Conservation (phyloP, 2,113 vertebrate species). For the Albula goreensis region DNA sequence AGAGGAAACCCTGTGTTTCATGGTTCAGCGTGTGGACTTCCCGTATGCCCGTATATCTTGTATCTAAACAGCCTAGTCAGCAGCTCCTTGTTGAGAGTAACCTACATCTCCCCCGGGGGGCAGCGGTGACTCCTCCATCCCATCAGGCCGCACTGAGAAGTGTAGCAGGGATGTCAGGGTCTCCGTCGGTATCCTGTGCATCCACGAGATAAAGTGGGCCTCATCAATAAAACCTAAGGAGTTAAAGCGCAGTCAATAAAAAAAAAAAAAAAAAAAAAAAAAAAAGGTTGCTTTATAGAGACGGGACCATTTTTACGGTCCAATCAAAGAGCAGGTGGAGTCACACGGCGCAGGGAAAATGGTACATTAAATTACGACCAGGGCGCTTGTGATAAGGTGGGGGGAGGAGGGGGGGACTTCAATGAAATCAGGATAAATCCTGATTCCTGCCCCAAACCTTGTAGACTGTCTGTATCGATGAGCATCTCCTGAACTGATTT, state of each 20-base stretch:
- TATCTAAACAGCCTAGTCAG: not conserved
- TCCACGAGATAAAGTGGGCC: slow-evolving; percentile 5
- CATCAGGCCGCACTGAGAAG: slow-evolving; percentile 2
- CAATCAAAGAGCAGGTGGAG: not conserved
- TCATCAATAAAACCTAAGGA: slow-evolving; percentile 22
- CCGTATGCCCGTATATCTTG: not conserved
- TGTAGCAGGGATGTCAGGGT: slow-evolving; percentile 7
- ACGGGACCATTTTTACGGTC: not conserved
- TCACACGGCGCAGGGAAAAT: not conserved
- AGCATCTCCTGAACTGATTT: not conserved
- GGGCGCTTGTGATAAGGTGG: not conserved
- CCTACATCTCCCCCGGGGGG: slow-evolving; percentile 4
- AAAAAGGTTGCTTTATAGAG: not conserved
- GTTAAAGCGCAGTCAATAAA: slow-evolving; percentile 11
- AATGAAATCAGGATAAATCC: slow-evolving; percentile 12
- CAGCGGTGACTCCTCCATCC: not conserved
- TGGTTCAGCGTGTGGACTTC: not conserved
- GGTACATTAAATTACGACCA: not conserved
- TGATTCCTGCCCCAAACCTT: not conserved
- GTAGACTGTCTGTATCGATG: not conserved
- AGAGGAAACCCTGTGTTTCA: not conserved
- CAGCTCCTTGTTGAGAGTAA: not conserved
- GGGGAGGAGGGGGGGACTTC: too few species aligned
- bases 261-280: not conserved
- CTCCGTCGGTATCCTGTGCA: not conserved